Conservation (phyloP, 2,888 invertebrate species). For the Cerastoderma edule region DNA sequence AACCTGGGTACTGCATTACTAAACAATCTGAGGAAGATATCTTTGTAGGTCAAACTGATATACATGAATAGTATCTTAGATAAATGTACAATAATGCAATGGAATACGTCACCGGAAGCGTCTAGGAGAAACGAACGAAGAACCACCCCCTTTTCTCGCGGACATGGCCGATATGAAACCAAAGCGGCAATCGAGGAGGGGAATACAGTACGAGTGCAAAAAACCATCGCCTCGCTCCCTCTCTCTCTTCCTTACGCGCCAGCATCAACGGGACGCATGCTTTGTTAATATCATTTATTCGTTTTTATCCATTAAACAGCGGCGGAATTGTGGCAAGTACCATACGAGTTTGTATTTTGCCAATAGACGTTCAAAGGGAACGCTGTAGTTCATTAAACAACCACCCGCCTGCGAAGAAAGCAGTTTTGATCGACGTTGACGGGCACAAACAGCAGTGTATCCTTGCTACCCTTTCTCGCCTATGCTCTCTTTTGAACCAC, state of each 20-base stretch:
- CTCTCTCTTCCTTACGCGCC: neutral
- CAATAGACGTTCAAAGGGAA: conserved; percentile 27
- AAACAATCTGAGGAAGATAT: no score
- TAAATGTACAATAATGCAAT: no score
- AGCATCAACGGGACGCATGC: no score
- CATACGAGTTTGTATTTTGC: conserved; percentile 24
- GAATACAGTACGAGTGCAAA: neutral
- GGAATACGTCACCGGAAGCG: no score
- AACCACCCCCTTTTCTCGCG: no score
- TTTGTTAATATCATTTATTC: conserved; percentile 28
- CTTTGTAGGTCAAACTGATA: no score
- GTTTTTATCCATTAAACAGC: conserved; percentile 23
- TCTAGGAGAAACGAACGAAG: no score
- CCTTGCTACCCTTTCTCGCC: neutral
- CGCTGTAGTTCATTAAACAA: conserved; percentile 23
- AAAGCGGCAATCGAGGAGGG: neutral
- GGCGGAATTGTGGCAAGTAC: conserved; percentile 17
- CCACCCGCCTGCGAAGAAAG: conserved; percentile 21
- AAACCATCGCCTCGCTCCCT: neutral
- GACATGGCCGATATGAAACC: no score
- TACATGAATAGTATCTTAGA: no score
- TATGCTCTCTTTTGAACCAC: no score
- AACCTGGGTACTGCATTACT: no score
- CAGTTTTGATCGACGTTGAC: conserved; percentile 19
- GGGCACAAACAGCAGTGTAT: conserved; percentile 9